Evolutionary conservation across 2,113 vertebrate species (phyloP), one percentile per base, ranked within the genome.

Genomic region (Tupaia tana): DNA sequence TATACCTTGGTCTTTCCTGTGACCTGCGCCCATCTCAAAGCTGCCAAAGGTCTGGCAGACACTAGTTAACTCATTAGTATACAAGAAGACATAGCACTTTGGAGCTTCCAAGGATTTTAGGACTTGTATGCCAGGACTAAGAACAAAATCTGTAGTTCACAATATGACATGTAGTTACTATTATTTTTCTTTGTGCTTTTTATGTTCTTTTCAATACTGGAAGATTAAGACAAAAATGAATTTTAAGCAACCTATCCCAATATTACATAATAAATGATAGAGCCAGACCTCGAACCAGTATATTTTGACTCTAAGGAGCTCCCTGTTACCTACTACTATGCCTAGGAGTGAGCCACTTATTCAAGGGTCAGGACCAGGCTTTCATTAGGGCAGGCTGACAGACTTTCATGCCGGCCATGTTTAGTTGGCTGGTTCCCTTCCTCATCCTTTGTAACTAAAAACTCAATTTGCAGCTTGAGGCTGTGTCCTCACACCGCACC

Each of bases 391-490:
- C 22, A 66, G 75, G 20, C 5, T 88, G 9, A 22, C 2, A 18
- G 81, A 16, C 63, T 52, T 74, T 63, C 2, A 59, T 20, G 25
- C 61, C 29, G 66, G 59, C 70, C n/a, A 29, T 13, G n/a, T 64
- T 86, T 74, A 75, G 2, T 29, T 25, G 63, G 63, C 77, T 88
- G 71, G 7, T 78, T 59, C 34, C 61, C 24, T 61, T 79, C 43
- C 80, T 31, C 12, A 27, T 77, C 12, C 73, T 83, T 89, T 91
- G 95, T 0, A 97, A 95, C 93, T 83, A 97, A 96, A 97, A 95
- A 12, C 91, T 96, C 93, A 74, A 85, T 96, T 81, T 19, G 9
- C 96, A 93, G 70, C 89, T 93, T 79, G 59, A 82, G 78, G 94
- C 95, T 86, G 90, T 78, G 25, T 93, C 94, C 91, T 95, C 97